phyloP scores from a whole-genome alignment of 2,113 vertebrate species.

The Drymodes brunneopygia region DNA sequence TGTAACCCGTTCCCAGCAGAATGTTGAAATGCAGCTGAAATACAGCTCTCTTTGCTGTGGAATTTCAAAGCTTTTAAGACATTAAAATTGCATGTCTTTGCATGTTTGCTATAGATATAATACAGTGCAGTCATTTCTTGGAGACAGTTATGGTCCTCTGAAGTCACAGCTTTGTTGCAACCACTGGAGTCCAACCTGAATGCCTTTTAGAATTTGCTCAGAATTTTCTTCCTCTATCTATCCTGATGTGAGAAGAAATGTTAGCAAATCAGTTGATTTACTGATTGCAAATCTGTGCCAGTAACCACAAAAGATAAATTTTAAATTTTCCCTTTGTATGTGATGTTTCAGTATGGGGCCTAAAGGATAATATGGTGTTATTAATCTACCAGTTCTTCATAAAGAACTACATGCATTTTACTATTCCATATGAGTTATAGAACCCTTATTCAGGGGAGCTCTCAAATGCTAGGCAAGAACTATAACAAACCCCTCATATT shows the following conservation, averaged over 20 bases:
- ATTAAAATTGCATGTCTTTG: not conserved
- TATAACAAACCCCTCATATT: not conserved
- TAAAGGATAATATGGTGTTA: not conserved
- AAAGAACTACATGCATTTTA: not conserved
- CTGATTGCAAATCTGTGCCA: not conserved
- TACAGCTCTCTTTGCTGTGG: not conserved
- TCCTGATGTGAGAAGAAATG: not conserved
- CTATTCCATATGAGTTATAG: not conserved
- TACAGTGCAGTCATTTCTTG: not conserved
- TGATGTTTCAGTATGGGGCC: not conserved
- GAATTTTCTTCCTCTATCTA: not conserved
- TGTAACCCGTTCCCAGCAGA: not conserved
- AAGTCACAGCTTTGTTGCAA: not conserved
- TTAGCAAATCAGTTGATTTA: not conserved
- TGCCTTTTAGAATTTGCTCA: not conserved
- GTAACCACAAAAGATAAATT: not conserved
- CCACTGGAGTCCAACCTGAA: not conserved
- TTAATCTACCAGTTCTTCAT: not conserved
- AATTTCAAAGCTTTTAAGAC: slow-evolving; percentile 4
- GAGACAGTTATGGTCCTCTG: not conserved
- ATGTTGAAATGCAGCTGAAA: not conserved
- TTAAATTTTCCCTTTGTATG: not conserved
- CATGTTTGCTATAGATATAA: not conserved
- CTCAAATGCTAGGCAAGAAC: not conserved
- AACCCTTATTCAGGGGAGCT: not conserved